Percentiles rank a stretch among this genome's conserved stretches.
Evolutionary conservation across 2,888 invertebrate species (phyloP).

Genomic region (Conus canariensis): DNA sequence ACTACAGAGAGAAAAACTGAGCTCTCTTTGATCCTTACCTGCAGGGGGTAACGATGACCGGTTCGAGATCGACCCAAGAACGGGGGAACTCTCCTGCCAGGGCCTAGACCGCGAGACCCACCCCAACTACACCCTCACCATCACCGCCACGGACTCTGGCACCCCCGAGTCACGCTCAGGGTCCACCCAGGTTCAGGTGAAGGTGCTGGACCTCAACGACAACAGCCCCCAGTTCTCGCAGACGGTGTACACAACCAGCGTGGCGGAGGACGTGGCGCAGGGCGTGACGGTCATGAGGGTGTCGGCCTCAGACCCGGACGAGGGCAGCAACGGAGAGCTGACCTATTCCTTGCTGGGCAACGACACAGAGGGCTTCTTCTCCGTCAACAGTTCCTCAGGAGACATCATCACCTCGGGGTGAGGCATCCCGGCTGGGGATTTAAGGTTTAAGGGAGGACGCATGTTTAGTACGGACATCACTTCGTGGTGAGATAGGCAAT

Average conservation of each 20-base stretch:
- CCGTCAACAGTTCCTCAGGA: slow-evolving; percentile 94
- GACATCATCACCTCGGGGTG: slow-evolving; percentile 94
- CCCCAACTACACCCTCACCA: slow-evolving; percentile 87
- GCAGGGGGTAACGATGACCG: slow-evolving; percentile 90
- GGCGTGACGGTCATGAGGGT: slow-evolving; percentile 93
- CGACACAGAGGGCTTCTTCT: slow-evolving; percentile 92
- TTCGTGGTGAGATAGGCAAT: not conserved
- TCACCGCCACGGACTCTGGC: slow-evolving; percentile 93
- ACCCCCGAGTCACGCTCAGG: slow-evolving; percentile 80
- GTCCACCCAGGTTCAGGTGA: slow-evolving; percentile 83
- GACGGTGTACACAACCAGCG: slow-evolving; percentile 85
- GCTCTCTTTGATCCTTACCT: not conserved
- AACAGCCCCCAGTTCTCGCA: slow-evolving; percentile 87
- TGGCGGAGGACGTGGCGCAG: slow-evolving; percentile 90
- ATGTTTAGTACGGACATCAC: not conserved
- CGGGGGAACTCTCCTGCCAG: slow-evolving; percentile 88
- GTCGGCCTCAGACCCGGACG: slow-evolving; percentile 92
- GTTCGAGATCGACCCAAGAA: slow-evolving; percentile 90
- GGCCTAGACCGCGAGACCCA: slow-evolving; percentile 92
- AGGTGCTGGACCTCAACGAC: slow-evolving; percentile 95
- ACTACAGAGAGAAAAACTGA: too few relatives aligned
- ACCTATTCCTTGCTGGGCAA: slow-evolving; percentile 92
- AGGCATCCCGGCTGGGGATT: slow-evolving; percentile 78
- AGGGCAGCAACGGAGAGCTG: slow-evolving; percentile 91
- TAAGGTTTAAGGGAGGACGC: not conserved